These are phyloP conservation scores for Jaculus jaculus DNA, from an alignment of 2,113 vertebrate genomes.

Conservation along the genomic window DNA sequence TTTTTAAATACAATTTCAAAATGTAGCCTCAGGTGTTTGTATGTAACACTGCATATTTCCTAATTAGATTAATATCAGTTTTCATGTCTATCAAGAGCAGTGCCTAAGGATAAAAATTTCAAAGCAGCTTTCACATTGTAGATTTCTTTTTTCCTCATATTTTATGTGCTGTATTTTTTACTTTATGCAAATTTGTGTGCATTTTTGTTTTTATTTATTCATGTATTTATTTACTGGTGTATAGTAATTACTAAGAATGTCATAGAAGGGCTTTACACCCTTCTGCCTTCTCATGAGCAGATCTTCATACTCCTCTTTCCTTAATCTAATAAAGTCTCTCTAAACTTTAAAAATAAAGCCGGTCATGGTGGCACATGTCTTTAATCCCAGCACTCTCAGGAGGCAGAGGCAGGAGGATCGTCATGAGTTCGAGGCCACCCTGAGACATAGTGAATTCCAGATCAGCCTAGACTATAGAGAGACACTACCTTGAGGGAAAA, in stretches of 20 bases:
- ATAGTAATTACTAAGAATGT: constrained; percentile 54
- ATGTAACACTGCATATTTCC: constrained; percentile 21
- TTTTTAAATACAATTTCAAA: constrained; percentile 27
- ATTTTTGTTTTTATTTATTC: constrained; percentile 37
- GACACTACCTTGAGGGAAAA: no score
- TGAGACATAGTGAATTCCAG: no score
- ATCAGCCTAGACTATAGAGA: no score
- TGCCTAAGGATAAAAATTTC: constrained; percentile 52
- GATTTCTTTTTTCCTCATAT: constrained; percentile 9
- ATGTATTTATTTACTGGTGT: constrained; percentile 22
- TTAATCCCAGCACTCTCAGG: no score
- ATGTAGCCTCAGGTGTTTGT: constrained; percentile 50
- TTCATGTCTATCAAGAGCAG: constrained; percentile 51
- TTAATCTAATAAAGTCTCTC: no score
- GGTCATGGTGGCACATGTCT: no score
- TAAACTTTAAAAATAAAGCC: no score
- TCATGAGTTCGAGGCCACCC: no score
- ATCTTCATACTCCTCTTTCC: no score
- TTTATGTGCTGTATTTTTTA: constrained; percentile 39
- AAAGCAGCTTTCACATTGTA: constrained; percentile 41
- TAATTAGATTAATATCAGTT: constrained; percentile 45
- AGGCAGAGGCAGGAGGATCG: no score
- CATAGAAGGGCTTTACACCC: neutral
- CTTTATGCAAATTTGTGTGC: neutral
- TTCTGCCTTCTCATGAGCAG: no score